A percentile compares a stretch with the other conserved stretches of the same genome.
These are phyloP conservation scores for Drosophila lacteicornis DNA, from an alignment of 1,140 invertebrate species.

Conservation along the genomic window DNA sequence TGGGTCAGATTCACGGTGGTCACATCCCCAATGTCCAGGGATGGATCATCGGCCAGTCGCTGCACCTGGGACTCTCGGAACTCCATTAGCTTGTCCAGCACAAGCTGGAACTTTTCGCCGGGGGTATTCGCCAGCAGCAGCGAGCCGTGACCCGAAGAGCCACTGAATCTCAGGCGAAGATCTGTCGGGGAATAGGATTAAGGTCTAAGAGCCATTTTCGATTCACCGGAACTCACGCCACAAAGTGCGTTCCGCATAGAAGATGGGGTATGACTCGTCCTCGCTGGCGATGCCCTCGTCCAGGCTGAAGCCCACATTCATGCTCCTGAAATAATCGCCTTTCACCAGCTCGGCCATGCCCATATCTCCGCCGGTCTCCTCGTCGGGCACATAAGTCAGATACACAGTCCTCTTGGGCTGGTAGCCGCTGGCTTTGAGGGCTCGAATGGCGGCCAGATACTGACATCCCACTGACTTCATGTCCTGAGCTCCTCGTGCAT, in stretches of 20 bases:
- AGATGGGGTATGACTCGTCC: constrained; percentile 19
- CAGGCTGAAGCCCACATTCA: constrained; percentile 95
- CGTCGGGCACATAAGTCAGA: constrained; percentile 94
- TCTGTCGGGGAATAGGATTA: constrained; percentile 25
- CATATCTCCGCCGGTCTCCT: constrained; percentile 94
- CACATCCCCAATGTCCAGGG: constrained; percentile 91
- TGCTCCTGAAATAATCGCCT: constrained; percentile 90
- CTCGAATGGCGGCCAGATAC: constrained; percentile 89
- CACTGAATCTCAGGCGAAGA: constrained; percentile 84
- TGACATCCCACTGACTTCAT: constrained; percentile 82
- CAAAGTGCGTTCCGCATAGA: constrained; percentile 27
- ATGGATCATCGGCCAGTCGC: constrained; percentile 87
- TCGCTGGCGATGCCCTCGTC: constrained; percentile 91
- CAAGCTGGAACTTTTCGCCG: constrained; percentile 91
- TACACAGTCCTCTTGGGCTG: constrained; percentile 89
- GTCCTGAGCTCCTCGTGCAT: constrained; percentile 92
- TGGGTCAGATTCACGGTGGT: constrained; percentile 95
- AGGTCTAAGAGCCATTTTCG: neutral
- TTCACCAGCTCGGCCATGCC: constrained; percentile 94
- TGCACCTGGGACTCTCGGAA: constrained; percentile 89
- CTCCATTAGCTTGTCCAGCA: constrained; percentile 92
- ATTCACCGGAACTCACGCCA: constrained; percentile 86
- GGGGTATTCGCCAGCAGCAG: constrained; percentile 92
- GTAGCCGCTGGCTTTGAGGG: constrained; percentile 87
- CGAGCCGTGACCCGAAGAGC: constrained; percentile 96